These are phyloP conservation scores for Malurus melanocephalus DNA, from an alignment of 2,113 vertebrate genomes.

Conservation along the genomic window DNA sequence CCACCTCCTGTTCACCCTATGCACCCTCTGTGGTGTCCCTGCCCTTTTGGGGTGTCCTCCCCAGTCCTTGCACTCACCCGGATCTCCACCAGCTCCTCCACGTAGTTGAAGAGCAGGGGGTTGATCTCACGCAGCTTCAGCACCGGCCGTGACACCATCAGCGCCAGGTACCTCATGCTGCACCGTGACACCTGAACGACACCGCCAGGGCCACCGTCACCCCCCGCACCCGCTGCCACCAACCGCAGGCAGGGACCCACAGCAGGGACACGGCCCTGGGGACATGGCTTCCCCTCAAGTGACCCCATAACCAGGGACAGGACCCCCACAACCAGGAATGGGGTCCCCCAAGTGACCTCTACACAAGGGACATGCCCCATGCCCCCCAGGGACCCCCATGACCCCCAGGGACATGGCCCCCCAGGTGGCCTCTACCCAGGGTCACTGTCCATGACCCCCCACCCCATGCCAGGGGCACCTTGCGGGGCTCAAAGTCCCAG, in stretches of 20 bases:
- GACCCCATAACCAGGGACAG: background rate
- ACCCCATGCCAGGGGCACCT: conserved; percentile 67
- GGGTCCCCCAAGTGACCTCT: background rate
- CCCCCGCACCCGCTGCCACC: background rate
- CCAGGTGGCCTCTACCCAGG: background rate
- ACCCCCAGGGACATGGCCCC: background rate
- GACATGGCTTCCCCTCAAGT: background rate
- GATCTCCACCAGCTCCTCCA: conserved; percentile 97
- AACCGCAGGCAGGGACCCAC: background rate
- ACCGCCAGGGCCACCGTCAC: background rate
- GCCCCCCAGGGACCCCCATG: background rate
- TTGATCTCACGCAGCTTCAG: conserved; percentile 92
- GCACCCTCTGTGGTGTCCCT: background rate
- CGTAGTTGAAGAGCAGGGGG: conserved; percentile 95
- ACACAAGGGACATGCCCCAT: rapidly evolving
- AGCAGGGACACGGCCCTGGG: background rate
- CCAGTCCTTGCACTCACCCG: conserved; percentile 69
- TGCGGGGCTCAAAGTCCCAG: conserved; percentile 95
- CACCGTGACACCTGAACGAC: conserved; percentile 87
- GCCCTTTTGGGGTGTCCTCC: background rate
- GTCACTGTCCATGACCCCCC: rapidly evolving
- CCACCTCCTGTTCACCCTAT: background rate
- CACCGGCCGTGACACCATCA: conserved; percentile 92
- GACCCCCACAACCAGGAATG: background rate
- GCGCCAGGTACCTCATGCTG: conserved; percentile 90